Base-by-base conservation (phyloP, 2,888 invertebrate genomes). In the Nymphalis c-album region DNA sequence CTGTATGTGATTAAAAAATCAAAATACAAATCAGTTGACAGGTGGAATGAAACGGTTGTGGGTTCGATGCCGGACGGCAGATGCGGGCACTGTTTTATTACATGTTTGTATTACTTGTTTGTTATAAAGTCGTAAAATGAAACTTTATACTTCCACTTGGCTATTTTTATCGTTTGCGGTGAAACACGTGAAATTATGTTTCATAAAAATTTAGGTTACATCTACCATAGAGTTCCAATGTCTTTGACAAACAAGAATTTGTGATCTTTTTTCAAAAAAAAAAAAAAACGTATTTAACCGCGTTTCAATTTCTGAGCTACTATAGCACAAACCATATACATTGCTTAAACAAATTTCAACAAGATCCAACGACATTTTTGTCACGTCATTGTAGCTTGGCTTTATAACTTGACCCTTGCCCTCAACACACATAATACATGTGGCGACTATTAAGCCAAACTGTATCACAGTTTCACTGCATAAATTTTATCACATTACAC, bases 11-110 rank as follows among this genome's bases (percentile, higher is more conserved):
- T 64, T 58, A 59, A 47, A 64, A 80, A 80, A 80, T 81, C 80
- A 78, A 76, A 79, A 78, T 78, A 76, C 72, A 71, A 77, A 75
- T 76, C 75, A 66, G 60, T 63, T 68, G 80, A 79, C 80, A 82
- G 80, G 81, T 82, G 80, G 76, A 67, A 69, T 67, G 55, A 63
- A 70, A 66, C 71, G 71, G 70, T 50, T 61, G 73, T 62, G 71
- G 77, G 73, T 75, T 75, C 70, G 71, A 72, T 73, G 73, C 72
- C 76, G 71, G 77, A 74, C 76, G 71, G 77, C 83, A 83, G 82
- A 81, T 83, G 83, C 77, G 77, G 75, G 75, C 70, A 73, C 75
- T 76, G 68, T 76, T 65, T 70, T 74, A 70, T 68, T 73, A 64
- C 73, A 63, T 60, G 71, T 73, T 71, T 66, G 63, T 40, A 62